These are phyloP conservation scores for Scomber japonicus DNA, from an alignment of 2,113 vertebrate genomes.

Conservation along the genomic window DNA sequence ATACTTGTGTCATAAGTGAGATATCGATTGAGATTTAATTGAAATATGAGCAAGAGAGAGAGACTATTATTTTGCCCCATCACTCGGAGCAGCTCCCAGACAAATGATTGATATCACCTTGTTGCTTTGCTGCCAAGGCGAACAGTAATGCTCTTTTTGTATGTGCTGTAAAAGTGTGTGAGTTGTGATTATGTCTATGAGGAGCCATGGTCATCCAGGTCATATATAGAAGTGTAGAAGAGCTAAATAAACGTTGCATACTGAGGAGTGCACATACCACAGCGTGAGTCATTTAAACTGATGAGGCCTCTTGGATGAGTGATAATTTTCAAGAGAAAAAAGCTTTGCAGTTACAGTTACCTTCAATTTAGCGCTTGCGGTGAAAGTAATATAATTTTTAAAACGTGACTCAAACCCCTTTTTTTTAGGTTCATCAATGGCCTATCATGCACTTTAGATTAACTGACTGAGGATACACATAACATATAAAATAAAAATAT, in stretches of 20 bases:
- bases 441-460: no score
- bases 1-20: neutral
- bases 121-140: conserved; percentile 2
- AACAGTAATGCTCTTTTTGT: neutral
- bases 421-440: no score
- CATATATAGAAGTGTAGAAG: neutral
- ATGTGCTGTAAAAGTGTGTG: conserved; percentile 15
- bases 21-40: neutral
- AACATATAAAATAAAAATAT: no score
- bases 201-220: neutral
- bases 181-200: conserved; percentile 12
- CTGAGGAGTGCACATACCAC: neutral
- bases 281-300: neutral
- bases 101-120: neutral
- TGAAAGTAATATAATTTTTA: no score
- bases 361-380: neutral
- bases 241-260: neutral
- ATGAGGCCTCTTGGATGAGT: neutral
- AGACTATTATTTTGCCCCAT: neutral
- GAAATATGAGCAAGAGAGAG: no score
- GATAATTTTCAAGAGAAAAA: neutral
- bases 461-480: no score
- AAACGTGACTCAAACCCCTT: no score
- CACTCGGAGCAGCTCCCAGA: neutral
- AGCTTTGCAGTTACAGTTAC: neutral